phyloP scores from a whole-genome alignment of 2,888 invertebrate species.

The Zele albiditarsus region DNA sequence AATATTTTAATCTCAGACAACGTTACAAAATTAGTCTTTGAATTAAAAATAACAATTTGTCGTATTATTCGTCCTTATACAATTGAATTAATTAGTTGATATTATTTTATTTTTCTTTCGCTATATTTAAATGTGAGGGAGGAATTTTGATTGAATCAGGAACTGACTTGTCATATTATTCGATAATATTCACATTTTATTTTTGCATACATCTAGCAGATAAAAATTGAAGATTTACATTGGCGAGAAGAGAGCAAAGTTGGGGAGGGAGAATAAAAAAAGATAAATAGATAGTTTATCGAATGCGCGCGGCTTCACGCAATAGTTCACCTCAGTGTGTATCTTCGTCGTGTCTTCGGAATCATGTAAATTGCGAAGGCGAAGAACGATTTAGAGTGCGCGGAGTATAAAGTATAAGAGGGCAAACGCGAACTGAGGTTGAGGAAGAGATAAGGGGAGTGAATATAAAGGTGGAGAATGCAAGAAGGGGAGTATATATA shows the following conservation, averaged over 20 bases:
- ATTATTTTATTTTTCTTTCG: too few species aligned
- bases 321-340: background rate
- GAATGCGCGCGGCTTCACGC: background rate
- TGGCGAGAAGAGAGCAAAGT: background rate
- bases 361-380: slow-evolving; percentile 29
- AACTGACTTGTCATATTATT: background rate
- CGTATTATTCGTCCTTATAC: too few species aligned
- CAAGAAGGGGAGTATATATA: background rate
- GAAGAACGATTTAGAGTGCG: slow-evolving; percentile 26
- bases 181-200: background rate
- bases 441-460: slow-evolving; percentile 33
- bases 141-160: too few species aligned
- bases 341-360: background rate
- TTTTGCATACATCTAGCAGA: background rate
- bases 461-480: slow-evolving; percentile 43
- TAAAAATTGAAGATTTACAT: background rate
- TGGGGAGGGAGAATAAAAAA: background rate
- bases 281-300: background rate
- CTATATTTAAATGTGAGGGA: too few species aligned
- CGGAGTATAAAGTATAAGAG: background rate
- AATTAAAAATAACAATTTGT: too few species aligned
- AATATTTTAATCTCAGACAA: too few species aligned
- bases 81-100: too few species aligned
- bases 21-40: too few species aligned
- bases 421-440: slow-evolving; percentile 18